Base-by-base conservation (phyloP, 2,888 invertebrate genomes). In the Agonopterix subpropinquella region DNA sequence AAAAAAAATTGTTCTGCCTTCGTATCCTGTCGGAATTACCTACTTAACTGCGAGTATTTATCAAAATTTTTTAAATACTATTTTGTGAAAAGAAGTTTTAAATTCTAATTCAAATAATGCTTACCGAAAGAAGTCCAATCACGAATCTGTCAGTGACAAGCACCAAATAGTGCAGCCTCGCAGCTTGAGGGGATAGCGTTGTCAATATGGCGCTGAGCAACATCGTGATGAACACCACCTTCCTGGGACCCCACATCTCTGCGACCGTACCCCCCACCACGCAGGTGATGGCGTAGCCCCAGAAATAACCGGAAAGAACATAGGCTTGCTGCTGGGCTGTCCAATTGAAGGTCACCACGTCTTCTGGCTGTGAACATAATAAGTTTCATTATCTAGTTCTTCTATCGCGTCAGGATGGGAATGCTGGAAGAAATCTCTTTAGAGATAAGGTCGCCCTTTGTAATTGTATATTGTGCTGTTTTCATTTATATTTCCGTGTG, bases 261-360 rank as follows among this genome's bases (percentile, higher is more conserved):
- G 93, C 92, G 8, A 92, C 70, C 1, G 91, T 89, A 1, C 93
- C 93, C 0, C 90, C 85, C 0, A 92, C 89, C 48, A 93, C 73
- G 36, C 91, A 91, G 1, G 92, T 92, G 44, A 92, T 72, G 48
- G 92, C 89, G 64, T 93, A 93, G 2, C 88, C 88, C 88, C 87
- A 87, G 66, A 88, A 87, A 57, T 87, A 88, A 0, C 85, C 82
- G 0, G 92, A 92, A 37, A 93, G 64, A 1, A 93, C 89, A 45
- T 91, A 79, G 0, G 92, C 92, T 70, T 93, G 93, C 62, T 91
- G 84, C 60, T 89, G 86, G 4, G 87, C 72, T 28, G 89, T 89
- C 93, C 93, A 93, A 47, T 80, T 72, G 52, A 89, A 87, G 0
- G 81, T 80, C 1, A 73, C 67, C 36, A 78, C 75, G 5, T 81